phyloP scores from a whole-genome alignment of 2,888 invertebrate species.

The Augochlorella aurata region DNA sequence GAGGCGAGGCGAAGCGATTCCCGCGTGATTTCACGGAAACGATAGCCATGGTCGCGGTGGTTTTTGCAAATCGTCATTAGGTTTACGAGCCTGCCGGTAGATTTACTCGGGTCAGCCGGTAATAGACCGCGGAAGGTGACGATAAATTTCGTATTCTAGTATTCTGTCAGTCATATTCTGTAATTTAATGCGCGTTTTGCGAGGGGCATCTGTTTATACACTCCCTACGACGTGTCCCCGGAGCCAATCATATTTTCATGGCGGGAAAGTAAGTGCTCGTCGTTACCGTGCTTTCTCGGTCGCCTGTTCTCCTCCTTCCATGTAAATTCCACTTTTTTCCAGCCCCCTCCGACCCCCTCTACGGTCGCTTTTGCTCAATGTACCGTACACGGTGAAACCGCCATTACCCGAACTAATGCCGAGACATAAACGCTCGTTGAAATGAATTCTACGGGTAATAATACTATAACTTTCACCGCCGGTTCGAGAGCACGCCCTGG shows the following conservation, averaged over 20 bases:
- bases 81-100: conserved; percentile 73
- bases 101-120: conserved; percentile 73
- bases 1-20: background rate
- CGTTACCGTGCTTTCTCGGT: conserved; percentile 48
- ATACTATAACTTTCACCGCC: background rate
- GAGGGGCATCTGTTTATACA: conserved; percentile 64
- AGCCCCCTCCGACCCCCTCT: background rate
- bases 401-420: conserved; percentile 5
- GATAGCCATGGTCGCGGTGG: conserved; percentile 10
- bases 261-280: conserved; percentile 58
- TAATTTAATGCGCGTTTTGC: conserved; percentile 73
- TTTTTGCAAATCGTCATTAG: conserved; percentile 68
- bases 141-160: conserved; percentile 78
- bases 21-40: conserved; percentile 34
- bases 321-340: conserved; percentile 4
- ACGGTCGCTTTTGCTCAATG: conserved; percentile 21
- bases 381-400: background rate
- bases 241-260: conserved; percentile 62
- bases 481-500: too few species aligned
- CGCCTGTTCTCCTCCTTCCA: conserved; percentile 31
- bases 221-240: conserved; percentile 46
- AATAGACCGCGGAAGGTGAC: conserved; percentile 68
- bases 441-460: conserved; percentile 5
- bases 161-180: conserved; percentile 47
- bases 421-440: background rate